Conservation (phyloP, 2,113 vertebrate species). For the Plectropomus leopardus region DNA sequence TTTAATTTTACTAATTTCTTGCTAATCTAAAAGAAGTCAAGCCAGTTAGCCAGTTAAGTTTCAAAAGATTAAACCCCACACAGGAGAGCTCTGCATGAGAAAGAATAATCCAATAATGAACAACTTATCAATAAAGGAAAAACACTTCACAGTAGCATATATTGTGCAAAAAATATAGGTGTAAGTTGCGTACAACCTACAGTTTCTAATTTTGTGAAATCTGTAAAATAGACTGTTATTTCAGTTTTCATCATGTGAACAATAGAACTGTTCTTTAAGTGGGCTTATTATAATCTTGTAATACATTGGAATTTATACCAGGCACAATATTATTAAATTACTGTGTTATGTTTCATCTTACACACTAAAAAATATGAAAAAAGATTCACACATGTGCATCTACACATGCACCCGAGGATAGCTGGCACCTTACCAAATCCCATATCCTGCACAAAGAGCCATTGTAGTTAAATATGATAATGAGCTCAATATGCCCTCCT, state of each 20-base stretch:
- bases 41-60: too few species aligned
- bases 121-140: too few species aligned
- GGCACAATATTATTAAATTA: conserved; percentile 5
- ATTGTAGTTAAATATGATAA: conserved; percentile 86
- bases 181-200: background rate
- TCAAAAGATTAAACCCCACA: too few species aligned
- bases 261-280: background rate
- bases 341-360: conserved; percentile 7
- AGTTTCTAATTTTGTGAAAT: background rate
- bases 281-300: background rate
- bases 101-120: too few species aligned
- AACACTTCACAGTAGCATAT: too few species aligned
- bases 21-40: too few species aligned
- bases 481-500: conserved; percentile 85
- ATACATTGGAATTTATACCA: background rate
- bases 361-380: conserved; percentile 31
- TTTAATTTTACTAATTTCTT: too few species aligned
- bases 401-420: conserved; percentile 76
- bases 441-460: conserved; percentile 82
- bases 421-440: conserved; percentile 80
- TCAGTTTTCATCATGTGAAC: background rate
- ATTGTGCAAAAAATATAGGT: background rate
- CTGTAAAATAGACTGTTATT: background rate
- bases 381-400: conserved; percentile 62
- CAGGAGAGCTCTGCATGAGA: too few species aligned